Evolutionary conservation across 2,113 vertebrate genomes (phyloP).

Genomic region (Platichthys flesus): DNA sequence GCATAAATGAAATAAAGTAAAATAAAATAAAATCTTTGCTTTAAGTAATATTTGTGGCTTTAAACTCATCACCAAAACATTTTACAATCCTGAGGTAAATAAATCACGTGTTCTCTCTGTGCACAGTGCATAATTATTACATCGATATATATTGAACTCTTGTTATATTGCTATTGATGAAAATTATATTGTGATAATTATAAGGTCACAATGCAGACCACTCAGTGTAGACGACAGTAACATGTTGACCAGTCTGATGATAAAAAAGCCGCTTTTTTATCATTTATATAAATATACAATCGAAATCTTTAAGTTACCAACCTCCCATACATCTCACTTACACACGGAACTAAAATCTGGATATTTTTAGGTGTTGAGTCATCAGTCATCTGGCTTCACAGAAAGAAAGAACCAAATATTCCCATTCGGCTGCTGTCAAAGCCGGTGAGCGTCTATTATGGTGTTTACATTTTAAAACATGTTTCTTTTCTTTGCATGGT

Average conservation of each 20-base stretch:
- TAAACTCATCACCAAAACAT: no score
- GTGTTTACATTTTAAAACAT: neutral
- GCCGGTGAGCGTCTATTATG: conserved; percentile 16
- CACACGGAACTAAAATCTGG: conserved; percentile 5
- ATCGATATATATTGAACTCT: no score
- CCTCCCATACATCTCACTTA: conserved; percentile 11
- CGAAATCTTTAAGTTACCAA: neutral
- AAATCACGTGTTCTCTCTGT: no score
- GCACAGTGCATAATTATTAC: no score
- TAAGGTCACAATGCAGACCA: no score
- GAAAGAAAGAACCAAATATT: conserved; percentile 34
- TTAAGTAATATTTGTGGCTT: no score
- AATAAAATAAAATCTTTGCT: no score
- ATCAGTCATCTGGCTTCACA: conserved; percentile 34
- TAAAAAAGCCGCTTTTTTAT: neutral
- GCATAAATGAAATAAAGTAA: no score
- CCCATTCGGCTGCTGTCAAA: conserved; percentile 46
- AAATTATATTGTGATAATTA: no score
- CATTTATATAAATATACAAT: conserved; percentile 1
- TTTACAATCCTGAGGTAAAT: no score
- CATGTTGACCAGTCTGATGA: neutral
- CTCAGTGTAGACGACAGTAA: neutral
- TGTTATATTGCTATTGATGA: no score
- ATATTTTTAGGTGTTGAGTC: conserved; percentile 38
- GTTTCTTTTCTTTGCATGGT: conserved; percentile 19